Evolutionary conservation across 2,797 vertebrate species (phyloP).

Genomic region (Sebastes steindachneri): DNA sequence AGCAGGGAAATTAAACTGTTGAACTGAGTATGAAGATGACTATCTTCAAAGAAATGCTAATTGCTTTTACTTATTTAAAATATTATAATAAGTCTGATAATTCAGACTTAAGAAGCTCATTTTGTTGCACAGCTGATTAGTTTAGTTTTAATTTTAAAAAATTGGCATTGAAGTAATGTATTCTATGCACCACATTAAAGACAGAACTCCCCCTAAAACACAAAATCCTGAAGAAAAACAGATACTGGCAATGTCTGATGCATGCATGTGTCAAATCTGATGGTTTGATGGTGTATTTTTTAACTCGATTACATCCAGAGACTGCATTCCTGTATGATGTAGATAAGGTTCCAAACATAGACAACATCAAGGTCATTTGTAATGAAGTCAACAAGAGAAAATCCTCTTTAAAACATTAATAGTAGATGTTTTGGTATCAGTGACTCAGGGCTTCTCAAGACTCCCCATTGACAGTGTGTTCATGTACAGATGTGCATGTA

Average conservation of each 20-base stretch:
- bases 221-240: background rate
- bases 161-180: background rate
- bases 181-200: background rate
- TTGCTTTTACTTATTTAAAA: slow-evolving; percentile 71
- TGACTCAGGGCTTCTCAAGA: background rate
- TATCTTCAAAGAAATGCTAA: slow-evolving; percentile 72
- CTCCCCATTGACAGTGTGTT: background rate
- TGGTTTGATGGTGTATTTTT: background rate
- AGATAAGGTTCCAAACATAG: background rate
- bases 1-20: slow-evolving; percentile 45
- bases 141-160: slow-evolving; percentile 4
- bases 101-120: slow-evolving; percentile 48
- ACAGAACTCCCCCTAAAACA: background rate
- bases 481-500: background rate
- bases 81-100: slow-evolving; percentile 53
- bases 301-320: background rate
- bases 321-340: background rate
- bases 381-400: background rate
- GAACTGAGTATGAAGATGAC: slow-evolving; percentile 39
- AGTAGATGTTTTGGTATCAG: background rate
- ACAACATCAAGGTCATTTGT: background rate
- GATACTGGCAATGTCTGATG: background rate
- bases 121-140: slow-evolving; percentile 36
- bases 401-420: background rate
- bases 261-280: background rate